Evolutionary conservation across 2,797 vertebrate genomes (phyloP).

Genomic region (Glyptemys insculpta): DNA sequence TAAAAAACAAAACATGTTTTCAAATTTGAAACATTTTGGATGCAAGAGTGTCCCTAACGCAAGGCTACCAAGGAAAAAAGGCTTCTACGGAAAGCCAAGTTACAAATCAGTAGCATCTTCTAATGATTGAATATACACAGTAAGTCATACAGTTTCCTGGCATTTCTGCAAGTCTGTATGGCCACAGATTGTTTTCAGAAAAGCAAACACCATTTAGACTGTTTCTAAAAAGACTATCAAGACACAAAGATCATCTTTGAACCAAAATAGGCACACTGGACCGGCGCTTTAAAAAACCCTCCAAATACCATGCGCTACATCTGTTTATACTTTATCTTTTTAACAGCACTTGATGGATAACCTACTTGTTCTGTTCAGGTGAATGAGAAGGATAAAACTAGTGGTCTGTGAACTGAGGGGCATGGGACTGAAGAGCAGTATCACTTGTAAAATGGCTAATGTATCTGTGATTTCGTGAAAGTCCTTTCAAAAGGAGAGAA

Average conservation of each 20-base stretch:
- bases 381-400: neutral
- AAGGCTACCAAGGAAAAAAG: neutral
- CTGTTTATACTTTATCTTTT: neutral
- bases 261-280: neutral
- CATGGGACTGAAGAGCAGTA: neutral
- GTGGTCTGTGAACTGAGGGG: neutral
- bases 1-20: neutral
- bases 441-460: neutral
- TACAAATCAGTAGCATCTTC: neutral
- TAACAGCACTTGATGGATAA: neutral
- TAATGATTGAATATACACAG: accelerated
- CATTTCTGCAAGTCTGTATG: neutral
- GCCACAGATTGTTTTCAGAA: neutral
- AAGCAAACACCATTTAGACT: neutral
- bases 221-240: neutral
- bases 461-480: neutral
- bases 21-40: neutral
- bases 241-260: neutral
- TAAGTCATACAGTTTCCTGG: neutral
- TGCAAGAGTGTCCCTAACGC: neutral
- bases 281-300: neutral
- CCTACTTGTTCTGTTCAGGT: neutral
- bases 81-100: neutral
- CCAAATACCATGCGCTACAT: neutral
- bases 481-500: neutral